Conservation (phyloP, 2,113 vertebrate species). For the Athene cunicularia region DNA sequence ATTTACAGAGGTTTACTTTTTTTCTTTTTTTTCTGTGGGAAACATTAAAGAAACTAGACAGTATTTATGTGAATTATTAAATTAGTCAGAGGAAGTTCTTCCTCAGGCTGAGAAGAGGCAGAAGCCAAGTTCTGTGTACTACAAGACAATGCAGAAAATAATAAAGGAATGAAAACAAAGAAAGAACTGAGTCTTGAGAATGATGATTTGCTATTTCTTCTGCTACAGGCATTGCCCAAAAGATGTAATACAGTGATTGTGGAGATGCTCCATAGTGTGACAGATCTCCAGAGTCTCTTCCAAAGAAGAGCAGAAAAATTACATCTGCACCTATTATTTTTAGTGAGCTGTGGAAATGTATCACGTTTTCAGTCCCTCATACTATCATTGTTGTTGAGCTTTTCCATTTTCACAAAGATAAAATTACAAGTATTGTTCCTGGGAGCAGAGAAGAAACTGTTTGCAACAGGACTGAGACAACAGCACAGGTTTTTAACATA, state of each 20-base stretch:
- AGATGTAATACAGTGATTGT: neutral
- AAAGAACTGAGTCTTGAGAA: neutral
- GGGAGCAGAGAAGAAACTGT: neutral
- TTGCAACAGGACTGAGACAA: neutral
- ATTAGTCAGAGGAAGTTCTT: neutral
- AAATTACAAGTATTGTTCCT: slow-evolving; percentile 8
- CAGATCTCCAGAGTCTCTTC: slow-evolving; percentile 18
- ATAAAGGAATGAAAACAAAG: neutral
- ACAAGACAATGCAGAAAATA: neutral
- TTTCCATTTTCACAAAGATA: slow-evolving; percentile 16
- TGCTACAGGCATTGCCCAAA: neutral
- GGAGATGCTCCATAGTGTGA: neutral
- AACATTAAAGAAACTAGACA: neutral
- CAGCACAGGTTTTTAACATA: neutral
- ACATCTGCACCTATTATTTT: slow-evolving; percentile 39
- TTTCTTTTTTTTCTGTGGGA: neutral
- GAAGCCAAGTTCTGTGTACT: neutral
- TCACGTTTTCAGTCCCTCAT: slow-evolving; percentile 3
- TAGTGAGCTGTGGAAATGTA: neutral
- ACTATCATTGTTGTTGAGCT: neutral
- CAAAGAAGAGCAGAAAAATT: neutral
- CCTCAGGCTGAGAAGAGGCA: neutral
- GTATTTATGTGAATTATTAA: neutral
- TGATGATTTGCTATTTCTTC: neutral
- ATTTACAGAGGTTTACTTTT: neutral